Base-by-base conservation (phyloP, 2,113 vertebrate species). In the Tinamus guttatus region DNA sequence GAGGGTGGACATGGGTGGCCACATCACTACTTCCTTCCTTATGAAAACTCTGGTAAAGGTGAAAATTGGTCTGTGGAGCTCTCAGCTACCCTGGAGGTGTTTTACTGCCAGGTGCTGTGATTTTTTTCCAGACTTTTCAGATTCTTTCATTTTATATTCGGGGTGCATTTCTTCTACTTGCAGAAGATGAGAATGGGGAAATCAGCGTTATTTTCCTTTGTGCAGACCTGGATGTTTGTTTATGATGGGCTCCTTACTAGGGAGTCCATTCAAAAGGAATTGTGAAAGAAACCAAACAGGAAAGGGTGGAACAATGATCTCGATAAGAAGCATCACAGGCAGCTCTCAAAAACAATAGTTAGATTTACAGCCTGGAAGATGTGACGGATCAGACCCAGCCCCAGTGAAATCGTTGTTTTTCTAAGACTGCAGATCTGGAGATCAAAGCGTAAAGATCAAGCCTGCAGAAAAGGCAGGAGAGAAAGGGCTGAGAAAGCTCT, bases 221-320 rank as follows among this genome's bases (percentile, higher is more conserved):
- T 96, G 91, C 63, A 83, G 79, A 91, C 32, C 49, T 85, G 12
- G 3, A 32, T 63, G 70, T 97, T 96, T 97, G 87, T 96, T 97
- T 97, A 89, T 95, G 91, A 63, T 89, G 93, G 89, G 36, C 4
- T 93, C 2, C 87, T 95, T 85, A 94, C 89, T 85, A 94, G 78
- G 91, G 95, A 91, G 85, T 10, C 79, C 89, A 93, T 94, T 97
- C 93, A 96, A 97, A 97, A 93, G 67, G 79, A 91, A 94, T 97
- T 95, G 59, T 97, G 93, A 96, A 95, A 95, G 84, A 96, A 97
- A 94, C 67, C 81, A 95, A 97, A 96, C 96, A 97, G 96, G 96
- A 97, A 97, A 97, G 95, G 91, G 96, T 95, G 91, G 93, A 97
- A 97, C 96, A 97, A 96, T 95, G 62, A 93, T 74, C 91, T 85